Conservation (phyloP, 2,888 invertebrate species). For the Neoscelio sp. region DNA sequence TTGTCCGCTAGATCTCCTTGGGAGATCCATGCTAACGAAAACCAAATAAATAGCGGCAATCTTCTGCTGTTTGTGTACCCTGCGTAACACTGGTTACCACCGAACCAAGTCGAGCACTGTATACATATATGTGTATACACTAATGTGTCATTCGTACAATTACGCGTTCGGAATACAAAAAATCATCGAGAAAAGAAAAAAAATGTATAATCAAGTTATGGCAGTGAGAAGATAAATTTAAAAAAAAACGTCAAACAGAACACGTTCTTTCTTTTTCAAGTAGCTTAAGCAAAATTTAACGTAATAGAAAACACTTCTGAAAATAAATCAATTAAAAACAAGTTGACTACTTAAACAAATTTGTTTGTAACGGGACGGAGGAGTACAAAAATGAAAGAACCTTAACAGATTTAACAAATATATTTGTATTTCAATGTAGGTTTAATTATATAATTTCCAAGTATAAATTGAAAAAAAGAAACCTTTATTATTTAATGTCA, state of each 20-base stretch:
- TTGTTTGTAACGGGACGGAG: too few relatives aligned
- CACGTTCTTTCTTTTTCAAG: not conserved
- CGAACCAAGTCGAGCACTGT: constrained; percentile 37
- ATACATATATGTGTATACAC: constrained; percentile 11
- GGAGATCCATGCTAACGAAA: constrained; percentile 65
- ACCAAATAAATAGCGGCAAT: constrained; percentile 65
- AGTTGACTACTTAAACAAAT: too few relatives aligned
- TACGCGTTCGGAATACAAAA: constrained; percentile 16
- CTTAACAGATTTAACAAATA: too few relatives aligned
- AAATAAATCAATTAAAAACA: too few relatives aligned
- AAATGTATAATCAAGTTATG: constrained; percentile 14
- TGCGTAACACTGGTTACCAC: constrained; percentile 61
- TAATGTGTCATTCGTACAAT: constrained; percentile 26
- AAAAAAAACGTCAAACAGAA: not conserved
- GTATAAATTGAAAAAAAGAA: too few relatives aligned
- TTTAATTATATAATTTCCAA: too few relatives aligned
- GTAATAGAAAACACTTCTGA: too few relatives aligned
- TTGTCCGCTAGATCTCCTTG: constrained; percentile 66
- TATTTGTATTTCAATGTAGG: too few relatives aligned
- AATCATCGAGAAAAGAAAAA: constrained; percentile 12
- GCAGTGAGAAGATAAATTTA: not conserved
- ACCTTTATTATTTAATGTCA: too few relatives aligned
- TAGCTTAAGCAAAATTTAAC: too few relatives aligned
- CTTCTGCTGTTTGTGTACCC: constrained; percentile 55
- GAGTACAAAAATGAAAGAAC: too few relatives aligned